Percentiles rank a stretch among this genome's conserved stretches.
phyloP scores from a whole-genome alignment of 2,888 invertebrate genomes.

The Corythucha ciliata region DNA sequence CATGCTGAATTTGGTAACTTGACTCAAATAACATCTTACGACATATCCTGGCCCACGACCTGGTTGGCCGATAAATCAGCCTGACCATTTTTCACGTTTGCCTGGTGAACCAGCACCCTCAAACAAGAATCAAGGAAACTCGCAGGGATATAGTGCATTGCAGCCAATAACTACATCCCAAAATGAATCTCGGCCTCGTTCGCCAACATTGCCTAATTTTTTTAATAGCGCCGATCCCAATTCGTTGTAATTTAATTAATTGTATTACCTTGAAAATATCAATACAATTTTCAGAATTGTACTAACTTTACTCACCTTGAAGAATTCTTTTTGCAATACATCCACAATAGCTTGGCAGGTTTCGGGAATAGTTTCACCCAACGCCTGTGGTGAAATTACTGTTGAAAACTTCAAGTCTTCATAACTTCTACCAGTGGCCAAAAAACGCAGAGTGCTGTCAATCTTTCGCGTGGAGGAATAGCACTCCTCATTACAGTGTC shows the following conservation, averaged over 20 bases:
- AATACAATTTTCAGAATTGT: not conserved
- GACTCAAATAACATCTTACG: slow-evolving; percentile 5
- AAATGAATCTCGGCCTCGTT: slow-evolving; percentile 1
- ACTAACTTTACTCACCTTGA: slow-evolving; percentile 4
- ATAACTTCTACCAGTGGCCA: slow-evolving; percentile 1
- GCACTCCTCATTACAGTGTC: slow-evolving; percentile 9
- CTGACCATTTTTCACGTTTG: slow-evolving; percentile 6
- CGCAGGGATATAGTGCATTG: slow-evolving; percentile 1
- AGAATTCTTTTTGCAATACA: slow-evolving; percentile 9
- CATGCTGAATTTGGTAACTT: slow-evolving; percentile 11
- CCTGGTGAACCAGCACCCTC: slow-evolving; percentile 10
- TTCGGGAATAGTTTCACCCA: slow-evolving; percentile 5
- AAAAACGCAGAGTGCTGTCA: slow-evolving; percentile 7
- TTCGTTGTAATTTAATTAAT: slow-evolving; percentile 2
- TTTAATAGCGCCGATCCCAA: slow-evolving; percentile 8
- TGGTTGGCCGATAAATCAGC: slow-evolving; percentile 9
- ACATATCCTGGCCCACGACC: slow-evolving; percentile 10
- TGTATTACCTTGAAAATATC: not conserved
- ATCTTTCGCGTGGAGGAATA: slow-evolving; percentile 12
- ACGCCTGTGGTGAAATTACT: slow-evolving; percentile 7
- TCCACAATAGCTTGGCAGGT: slow-evolving; percentile 11
- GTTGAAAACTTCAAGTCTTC: slow-evolving; percentile 12
- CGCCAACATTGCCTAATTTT: slow-evolving; percentile 6
- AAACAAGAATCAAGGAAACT: slow-evolving; percentile 1
- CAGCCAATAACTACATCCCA: slow-evolving; percentile 5